These are phyloP conservation scores for Seira sanloemensis DNA, from an alignment of 2,888 invertebrate species.

Conservation along the genomic window DNA sequence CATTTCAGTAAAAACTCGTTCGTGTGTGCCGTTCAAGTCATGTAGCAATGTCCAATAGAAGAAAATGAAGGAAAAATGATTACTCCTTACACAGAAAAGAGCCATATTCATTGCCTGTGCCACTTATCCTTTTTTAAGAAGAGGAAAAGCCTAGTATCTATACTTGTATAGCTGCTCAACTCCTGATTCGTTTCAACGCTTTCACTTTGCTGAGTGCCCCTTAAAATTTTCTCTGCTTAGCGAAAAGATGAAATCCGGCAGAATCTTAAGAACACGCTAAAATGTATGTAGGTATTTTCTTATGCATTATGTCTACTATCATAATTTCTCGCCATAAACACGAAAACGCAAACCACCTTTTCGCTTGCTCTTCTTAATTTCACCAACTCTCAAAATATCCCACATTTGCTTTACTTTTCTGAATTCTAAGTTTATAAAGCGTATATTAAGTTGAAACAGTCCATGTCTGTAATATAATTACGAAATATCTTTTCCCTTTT, in stretches of 20 bases:
- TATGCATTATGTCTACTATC: no score
- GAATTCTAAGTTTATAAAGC: neutral
- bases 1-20: slow-evolving; percentile 42
- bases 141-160: neutral
- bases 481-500: neutral
- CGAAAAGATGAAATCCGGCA: neutral
- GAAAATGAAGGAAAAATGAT: neutral
- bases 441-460: neutral
- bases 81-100: neutral
- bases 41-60: neutral
- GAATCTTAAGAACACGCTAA: neutral
- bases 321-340: neutral
- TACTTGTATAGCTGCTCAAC: no score
- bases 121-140: neutral
- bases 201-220: neutral
- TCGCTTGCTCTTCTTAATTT: neutral
- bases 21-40: neutral
- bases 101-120: neutral
- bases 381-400: neutral
- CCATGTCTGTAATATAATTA: neutral
- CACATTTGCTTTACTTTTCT: neutral
- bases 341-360: neutral
- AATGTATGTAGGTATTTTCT: no score
- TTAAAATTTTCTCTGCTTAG: neutral
- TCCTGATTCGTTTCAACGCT: neutral